Conservation (phyloP, 1,140 invertebrate genomes). For the Semibalanus balanoides region DNA sequence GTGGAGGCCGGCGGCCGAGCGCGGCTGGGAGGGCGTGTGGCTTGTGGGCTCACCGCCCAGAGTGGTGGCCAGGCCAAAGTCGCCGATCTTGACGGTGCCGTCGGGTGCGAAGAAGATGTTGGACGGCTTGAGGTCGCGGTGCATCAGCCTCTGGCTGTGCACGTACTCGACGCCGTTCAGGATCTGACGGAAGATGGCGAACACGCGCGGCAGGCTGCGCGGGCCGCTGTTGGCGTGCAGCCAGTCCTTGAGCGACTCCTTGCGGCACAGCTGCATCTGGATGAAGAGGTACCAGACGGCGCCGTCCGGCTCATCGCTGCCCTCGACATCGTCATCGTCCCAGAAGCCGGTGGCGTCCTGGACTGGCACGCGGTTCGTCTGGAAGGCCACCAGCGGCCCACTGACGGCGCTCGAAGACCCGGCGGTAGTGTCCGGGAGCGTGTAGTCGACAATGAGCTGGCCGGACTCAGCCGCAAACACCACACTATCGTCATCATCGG, state of each 20-base stretch:
- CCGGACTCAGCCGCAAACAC: not conserved
- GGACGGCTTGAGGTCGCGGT: constrained; percentile 89
- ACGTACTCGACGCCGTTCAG: constrained; percentile 88
- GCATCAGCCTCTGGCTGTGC: constrained; percentile 77
- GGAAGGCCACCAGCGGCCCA: not conserved
- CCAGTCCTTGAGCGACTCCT: constrained; percentile 84
- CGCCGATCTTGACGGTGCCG: constrained; percentile 83
- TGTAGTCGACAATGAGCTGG: not conserved
- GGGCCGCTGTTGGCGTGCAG: constrained; percentile 38
- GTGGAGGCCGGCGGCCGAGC: constrained; percentile 49
- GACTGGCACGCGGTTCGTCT: not conserved
- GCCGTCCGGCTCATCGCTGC: not conserved
- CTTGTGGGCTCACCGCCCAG: constrained; percentile 24
- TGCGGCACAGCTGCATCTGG: constrained; percentile 90
- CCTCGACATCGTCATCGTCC: not conserved
- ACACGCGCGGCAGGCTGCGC: constrained; percentile 35
- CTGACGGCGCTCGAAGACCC: not conserved
- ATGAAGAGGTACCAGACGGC: constrained; percentile 69
- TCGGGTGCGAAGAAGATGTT: constrained; percentile 91
- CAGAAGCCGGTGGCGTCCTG: not conserved
- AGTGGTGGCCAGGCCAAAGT: constrained; percentile 76
- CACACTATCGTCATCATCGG: not conserved
- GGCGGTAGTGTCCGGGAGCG: not conserved
- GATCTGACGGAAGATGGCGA: constrained; percentile 81
- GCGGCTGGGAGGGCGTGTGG: constrained; percentile 35